These are phyloP conservation scores for Hyphantria cunea DNA, from an alignment of 1,140 invertebrate species.

Conservation along the genomic window DNA sequence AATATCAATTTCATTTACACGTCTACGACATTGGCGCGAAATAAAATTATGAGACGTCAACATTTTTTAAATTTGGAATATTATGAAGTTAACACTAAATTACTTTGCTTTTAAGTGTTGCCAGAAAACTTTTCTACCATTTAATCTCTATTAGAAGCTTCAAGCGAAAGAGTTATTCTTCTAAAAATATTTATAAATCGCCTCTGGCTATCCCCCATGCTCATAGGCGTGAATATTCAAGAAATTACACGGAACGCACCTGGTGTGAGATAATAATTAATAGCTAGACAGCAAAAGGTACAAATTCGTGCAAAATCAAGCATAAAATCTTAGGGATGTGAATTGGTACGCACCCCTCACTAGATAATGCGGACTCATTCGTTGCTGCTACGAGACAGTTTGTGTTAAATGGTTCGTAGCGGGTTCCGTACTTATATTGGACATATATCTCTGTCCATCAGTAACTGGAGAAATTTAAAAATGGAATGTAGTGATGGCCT, in stretches of 20 bases:
- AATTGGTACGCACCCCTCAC: background rate
- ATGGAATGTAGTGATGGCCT: too few relatives aligned
- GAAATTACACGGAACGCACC: conserved; percentile 43
- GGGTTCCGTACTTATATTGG: background rate
- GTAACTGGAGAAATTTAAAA: too few relatives aligned
- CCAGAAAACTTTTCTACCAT: too few relatives aligned
- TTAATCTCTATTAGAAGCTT: too few relatives aligned
- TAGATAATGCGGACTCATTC: conserved; percentile 3
- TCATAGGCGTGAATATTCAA: conserved; percentile 48
- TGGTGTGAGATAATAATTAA: conserved; percentile 58
- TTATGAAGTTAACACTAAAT: too few relatives aligned
- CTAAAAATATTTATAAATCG: conserved; percentile 11
- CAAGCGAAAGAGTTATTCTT: background rate
- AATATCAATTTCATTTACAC: too few relatives aligned
- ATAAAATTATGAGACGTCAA: too few relatives aligned
- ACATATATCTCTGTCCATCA: background rate
- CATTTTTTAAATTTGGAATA: too few relatives aligned
- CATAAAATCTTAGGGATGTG: conserved; percentile 47
- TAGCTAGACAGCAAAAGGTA: conserved; percentile 45
- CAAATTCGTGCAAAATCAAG: conserved; percentile 52
- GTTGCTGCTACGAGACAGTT: background rate
- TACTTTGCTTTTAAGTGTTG: too few relatives aligned
- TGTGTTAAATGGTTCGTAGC: background rate
- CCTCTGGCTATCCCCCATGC: conserved; percentile 13
- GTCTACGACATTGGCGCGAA: too few relatives aligned